phyloP scores from a whole-genome alignment of 2,888 invertebrate genomes.

The Dicyrtomina minuta region DNA sequence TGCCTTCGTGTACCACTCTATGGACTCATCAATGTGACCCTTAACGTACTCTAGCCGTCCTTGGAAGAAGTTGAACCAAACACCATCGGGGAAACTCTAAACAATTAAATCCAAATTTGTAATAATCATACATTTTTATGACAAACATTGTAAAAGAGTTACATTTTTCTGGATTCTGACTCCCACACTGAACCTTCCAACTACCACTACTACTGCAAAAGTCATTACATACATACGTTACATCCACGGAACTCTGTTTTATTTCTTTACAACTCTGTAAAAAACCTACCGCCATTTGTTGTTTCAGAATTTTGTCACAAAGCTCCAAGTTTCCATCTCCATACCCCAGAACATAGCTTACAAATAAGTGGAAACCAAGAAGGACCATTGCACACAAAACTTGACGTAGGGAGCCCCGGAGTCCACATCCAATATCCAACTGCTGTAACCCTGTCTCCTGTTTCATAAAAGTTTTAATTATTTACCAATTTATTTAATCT shows the following conservation, averaged over 20 bases:
- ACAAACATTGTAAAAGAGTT: too few species aligned
- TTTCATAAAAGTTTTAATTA: conserved; percentile 18
- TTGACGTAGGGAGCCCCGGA: conserved; percentile 75
- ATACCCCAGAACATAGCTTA: conserved; percentile 78
- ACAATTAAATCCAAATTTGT: conserved; percentile 30
- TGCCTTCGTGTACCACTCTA: conserved; percentile 75
- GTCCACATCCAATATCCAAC: conserved; percentile 69
- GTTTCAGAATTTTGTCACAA: conserved; percentile 72
- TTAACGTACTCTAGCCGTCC: conserved; percentile 80
- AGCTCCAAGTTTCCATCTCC: conserved; percentile 75
- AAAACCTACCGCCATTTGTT: conserved; percentile 65
- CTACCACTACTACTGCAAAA: too few species aligned
- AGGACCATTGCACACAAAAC: conserved; percentile 83
- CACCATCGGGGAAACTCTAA: conserved; percentile 75
- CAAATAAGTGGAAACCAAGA: conserved; percentile 81
- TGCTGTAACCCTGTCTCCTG: conserved; percentile 74
- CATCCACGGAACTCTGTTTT: too few species aligned
- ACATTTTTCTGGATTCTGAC: too few species aligned
- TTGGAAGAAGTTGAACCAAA: conserved; percentile 89
- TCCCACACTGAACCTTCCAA: too few species aligned
- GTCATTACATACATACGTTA: neutral
- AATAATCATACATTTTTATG: neutral
- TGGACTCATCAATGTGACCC: conserved; percentile 71
- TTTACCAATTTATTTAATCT: conserved; percentile 1
- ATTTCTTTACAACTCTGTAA: neutral